phyloP scores from a whole-genome alignment of 2,113 vertebrate genomes.

The Sebastes fasciatus region DNA sequence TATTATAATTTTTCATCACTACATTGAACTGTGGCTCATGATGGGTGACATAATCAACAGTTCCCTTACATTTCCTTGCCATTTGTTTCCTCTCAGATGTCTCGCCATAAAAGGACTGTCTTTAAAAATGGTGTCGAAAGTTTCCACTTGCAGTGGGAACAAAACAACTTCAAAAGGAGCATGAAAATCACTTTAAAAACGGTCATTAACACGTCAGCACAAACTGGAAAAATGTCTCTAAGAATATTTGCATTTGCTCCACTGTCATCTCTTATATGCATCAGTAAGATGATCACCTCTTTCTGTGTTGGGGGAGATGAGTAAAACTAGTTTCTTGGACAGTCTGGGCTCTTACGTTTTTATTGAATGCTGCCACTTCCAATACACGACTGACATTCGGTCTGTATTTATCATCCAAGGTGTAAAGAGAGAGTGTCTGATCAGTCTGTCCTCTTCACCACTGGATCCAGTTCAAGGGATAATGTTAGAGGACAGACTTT shows the following conservation, averaged over 20 bases:
- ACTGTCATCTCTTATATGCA: background rate
- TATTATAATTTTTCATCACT: background rate
- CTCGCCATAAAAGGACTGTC: background rate
- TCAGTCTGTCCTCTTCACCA: no score
- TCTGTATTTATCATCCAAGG: background rate
- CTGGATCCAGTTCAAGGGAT: no score
- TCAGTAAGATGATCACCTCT: background rate
- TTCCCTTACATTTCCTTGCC: background rate
- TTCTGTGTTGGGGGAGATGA: background rate
- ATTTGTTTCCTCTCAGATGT: background rate
- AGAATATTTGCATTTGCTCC: slow-evolving; percentile 1
- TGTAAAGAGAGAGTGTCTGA: background rate
- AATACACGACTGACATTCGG: background rate
- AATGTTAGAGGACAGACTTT: background rate
- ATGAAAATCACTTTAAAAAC: slow-evolving; percentile 10
- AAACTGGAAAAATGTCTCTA: background rate
- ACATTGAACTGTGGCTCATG: background rate
- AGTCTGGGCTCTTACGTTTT: background rate
- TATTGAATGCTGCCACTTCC: slow-evolving; percentile 6
- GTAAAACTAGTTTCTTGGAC: background rate
- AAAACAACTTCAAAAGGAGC: background rate
- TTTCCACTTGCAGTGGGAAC: background rate
- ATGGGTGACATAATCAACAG: background rate
- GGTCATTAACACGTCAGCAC: background rate
- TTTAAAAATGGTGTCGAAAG: background rate